Evolutionary conservation across 2,113 vertebrate genomes (phyloP), one percentile per base, ranked within the genome.

Genomic region (Bostrychus sinensis): DNA sequence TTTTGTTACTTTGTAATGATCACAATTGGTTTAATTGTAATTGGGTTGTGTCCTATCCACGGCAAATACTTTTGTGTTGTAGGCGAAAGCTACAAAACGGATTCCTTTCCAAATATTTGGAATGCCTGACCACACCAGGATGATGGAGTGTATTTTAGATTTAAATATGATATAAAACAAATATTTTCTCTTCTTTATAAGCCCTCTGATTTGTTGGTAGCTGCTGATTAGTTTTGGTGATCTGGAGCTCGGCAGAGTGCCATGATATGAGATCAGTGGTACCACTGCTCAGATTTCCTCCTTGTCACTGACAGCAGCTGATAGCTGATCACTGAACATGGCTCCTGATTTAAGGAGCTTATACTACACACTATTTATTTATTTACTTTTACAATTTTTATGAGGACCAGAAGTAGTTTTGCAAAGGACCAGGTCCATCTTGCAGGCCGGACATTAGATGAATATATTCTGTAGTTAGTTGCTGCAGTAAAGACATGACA

Each of bases 281-380:
- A 28, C 1, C 57, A 37, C 36, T 22, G 63, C 12, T 28, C 67
- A 16, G 9, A 57, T 53, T 42, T 11, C 25, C 72, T 82, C 77
- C 55, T 63, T 55, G 72, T 84, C 73, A 66, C 2, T 48, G 46
- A 56, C 55, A 54, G 66, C 61, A 70, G 72, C 82, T 79, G n/a
- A n/a, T n/a, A n/a, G n/a, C n/a, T n/a, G n/a, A n/a, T n/a, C n/a
- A n/a, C n/a, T n/a, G n/a, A n/a, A n/a, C n/a, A n/a, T n/a, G n/a
- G n/a, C 64, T 4, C 28, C 28, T 30, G 28, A 30, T n/a, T n/a
- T 7, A 30, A 30, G 28, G 28, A 7, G 28, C 28, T 30, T 22
- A 23, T 32, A 70, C 58, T 12, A 7, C 28, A 30, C 28, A 30
- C 7, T 4, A 30, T n/a, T n/a, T n/a, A n/a, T n/a, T n/a, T n/a